Evolutionary conservation across 2,113 vertebrate genomes (phyloP), one percentile per base, ranked within the genome.

Genomic region (Psettodes erumei): DNA sequence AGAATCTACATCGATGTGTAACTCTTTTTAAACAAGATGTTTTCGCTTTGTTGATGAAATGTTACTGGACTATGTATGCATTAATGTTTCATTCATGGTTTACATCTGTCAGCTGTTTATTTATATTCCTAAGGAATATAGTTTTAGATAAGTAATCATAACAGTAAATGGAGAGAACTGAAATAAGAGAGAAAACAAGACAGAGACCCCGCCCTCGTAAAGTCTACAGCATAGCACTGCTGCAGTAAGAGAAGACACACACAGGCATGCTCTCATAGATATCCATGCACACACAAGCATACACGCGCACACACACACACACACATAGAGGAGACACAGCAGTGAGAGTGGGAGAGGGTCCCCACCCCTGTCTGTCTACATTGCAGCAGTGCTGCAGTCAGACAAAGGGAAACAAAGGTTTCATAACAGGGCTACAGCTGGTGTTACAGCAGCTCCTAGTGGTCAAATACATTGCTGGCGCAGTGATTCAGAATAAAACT

Each of bases 351-450:
- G 43, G 59, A 70, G 58, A 59, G 60, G 78, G 87, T 85, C 77
- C 80, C 81, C 85, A 84, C 83, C 88, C 88, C 68, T 79, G 81
- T 84, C 77, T 84, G 80, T 77, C 76, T 82, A 58, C 66, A 78
- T 68, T 88, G 88, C 86, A 88, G 81, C 86, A 90, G 42, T 84
- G 81, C 88, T 84, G 88, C 86, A 90, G 88, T 86, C 77, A 82
- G 71, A 82, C 81, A 89, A 78, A 82, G 40, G 25, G 59, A 59
- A 90, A 63, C 70, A 69, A 75, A 82, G 79, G 76, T 84, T 88
- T 86, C 70, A 79, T 86, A 88, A 89, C 75, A 82, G 42, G 23
- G 43, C 4, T 11, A 42, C 51, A 54, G 50, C 42, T 23, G 0
- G 56, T 64, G 38, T 43, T 59, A 64, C 50, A 83, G 62, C 79